Conservation (phyloP, 2,113 vertebrate genomes). For the Eretmochelys imbricata region DNA sequence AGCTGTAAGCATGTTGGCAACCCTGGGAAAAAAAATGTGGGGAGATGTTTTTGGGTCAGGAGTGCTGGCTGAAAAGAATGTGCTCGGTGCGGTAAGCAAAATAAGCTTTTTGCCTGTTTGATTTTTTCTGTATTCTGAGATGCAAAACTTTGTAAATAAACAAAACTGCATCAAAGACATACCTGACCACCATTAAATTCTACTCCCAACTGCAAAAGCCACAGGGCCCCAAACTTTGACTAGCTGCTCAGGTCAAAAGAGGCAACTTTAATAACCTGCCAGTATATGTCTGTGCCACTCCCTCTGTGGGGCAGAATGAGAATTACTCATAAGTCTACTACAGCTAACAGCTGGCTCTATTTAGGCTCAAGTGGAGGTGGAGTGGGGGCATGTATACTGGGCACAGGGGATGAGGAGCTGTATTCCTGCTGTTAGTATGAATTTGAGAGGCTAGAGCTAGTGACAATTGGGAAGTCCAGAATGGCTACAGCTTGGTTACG, state of each 20-base stretch:
- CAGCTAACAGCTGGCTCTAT: neutral
- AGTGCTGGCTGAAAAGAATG: neutral
- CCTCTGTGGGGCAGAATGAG: neutral
- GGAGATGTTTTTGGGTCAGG: neutral
- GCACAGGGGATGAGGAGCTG: neutral
- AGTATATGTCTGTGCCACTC: neutral
- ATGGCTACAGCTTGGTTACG: neutral
- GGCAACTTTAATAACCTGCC: neutral
- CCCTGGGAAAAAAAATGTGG: neutral
- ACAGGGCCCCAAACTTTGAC: neutral
- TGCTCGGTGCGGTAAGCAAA: neutral
- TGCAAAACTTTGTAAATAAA: neutral
- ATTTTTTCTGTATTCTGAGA: neutral
- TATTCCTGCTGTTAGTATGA: neutral
- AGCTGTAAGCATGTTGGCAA: neutral
- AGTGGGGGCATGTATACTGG: neutral
- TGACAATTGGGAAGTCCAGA: neutral
- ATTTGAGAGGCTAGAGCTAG: neutral
- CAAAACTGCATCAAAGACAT: neutral
- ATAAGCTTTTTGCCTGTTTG: neutral
- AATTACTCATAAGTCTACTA: neutral
- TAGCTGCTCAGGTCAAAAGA: neutral
- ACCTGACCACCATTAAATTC: neutral
- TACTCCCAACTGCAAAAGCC: neutral
- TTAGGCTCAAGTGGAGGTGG: neutral